phyloP scores from a whole-genome alignment of 2,888 invertebrate genomes.

The Xanthia togata region DNA sequence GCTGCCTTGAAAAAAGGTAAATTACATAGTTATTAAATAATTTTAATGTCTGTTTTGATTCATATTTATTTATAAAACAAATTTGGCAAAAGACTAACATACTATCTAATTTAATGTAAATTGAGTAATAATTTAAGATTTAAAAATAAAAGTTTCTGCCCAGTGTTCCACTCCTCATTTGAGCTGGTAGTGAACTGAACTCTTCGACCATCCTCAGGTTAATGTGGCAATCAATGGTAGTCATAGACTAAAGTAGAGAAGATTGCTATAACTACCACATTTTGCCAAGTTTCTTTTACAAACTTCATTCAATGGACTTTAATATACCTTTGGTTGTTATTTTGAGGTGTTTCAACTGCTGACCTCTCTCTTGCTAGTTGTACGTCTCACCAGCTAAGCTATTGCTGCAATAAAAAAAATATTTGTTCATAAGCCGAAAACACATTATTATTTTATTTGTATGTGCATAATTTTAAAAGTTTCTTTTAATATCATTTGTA shows the following conservation, averaged over 20 bases:
- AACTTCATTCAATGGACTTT: background rate
- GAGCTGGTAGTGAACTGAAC: background rate
- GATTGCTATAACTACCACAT: background rate
- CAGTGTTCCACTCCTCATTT: background rate
- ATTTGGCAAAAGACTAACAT: background rate
- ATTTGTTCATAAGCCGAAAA: too few species aligned
- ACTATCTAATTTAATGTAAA: too few species aligned
- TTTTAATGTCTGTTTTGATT: background rate
- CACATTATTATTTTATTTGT: too few species aligned
- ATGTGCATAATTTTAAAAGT: too few species aligned
- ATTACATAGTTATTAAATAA: background rate
- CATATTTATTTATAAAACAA: background rate
- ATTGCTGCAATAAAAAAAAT: too few species aligned
- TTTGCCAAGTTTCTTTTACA: background rate
- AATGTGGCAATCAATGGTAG: background rate
- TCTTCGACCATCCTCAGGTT: background rate
- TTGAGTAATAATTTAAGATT: background rate
- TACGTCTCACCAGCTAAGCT: too few species aligned
- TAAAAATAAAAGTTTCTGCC: background rate
- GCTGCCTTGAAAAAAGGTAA: constrained; percentile 95
- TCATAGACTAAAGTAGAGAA: background rate
- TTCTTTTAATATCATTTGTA: too few species aligned
- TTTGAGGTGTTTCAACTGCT: too few species aligned
- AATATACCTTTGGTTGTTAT: background rate
- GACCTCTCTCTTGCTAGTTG: too few species aligned